phyloP scores from a whole-genome alignment of 37 sponge, comb jelly and placozoan species.

The Lycopodina hypogea region DNA sequence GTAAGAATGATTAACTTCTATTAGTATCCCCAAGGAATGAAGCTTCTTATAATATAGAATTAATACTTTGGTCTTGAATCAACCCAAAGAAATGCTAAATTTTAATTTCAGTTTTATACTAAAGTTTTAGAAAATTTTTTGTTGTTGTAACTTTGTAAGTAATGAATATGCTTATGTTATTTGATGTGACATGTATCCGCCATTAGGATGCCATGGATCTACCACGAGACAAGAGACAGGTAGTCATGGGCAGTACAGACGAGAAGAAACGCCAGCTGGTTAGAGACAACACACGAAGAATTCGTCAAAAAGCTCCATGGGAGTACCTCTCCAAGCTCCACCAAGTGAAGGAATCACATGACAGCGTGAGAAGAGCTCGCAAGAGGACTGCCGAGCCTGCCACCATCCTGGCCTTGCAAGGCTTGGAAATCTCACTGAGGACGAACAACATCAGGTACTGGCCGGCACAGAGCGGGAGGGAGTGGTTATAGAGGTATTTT shows the following conservation, averaged over 20 bases:
- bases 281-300: constrained; percentile 27
- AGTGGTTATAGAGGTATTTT: no score
- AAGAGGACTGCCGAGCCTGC: constrained; percentile 42
- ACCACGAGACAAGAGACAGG: constrained; percentile 52
- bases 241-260: constrained; percentile 27
- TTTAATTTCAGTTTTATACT: no score
- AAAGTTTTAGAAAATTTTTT: no score
- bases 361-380: constrained; percentile 20
- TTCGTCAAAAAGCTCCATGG: constrained; percentile 16
- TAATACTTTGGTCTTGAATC: no score
- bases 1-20: no score
- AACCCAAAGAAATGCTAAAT: no score
- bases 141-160: no score
- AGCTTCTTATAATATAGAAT: no score
- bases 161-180: no score
- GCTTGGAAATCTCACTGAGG: constrained; percentile 68
- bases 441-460: constrained; percentile 70
- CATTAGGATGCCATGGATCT: constrained; percentile 68
- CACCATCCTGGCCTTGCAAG: constrained; percentile 38
- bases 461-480: neutral
- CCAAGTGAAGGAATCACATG: constrained; percentile 47
- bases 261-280: constrained; percentile 78
- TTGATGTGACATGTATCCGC: no score
- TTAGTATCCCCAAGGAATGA: no score
- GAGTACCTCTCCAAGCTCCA: constrained; percentile 45